Percentiles rank a stretch among this genome's conserved stretches.
These are phyloP conservation scores for Choreutis nemorana DNA, from an alignment of 2,888 invertebrate species.

Conservation along the genomic window DNA sequence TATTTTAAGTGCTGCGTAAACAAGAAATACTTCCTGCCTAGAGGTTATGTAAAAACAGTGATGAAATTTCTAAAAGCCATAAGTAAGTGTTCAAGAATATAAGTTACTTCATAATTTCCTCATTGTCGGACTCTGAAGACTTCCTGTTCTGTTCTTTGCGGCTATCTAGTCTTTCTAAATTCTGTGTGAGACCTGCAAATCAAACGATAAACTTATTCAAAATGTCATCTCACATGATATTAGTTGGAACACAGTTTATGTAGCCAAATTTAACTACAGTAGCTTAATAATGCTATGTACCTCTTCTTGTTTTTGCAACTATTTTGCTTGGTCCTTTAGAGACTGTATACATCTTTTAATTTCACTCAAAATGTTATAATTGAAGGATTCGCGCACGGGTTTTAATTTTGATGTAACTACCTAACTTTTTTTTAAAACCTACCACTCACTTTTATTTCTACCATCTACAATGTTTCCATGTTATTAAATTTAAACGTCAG, in stretches of 20 bases:
- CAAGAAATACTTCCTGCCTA: too few species aligned
- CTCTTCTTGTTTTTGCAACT: conserved; percentile 85
- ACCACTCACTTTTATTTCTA: too few species aligned
- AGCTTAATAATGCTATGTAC: conserved; percentile 45
- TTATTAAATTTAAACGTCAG: too few species aligned
- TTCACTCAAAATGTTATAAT: conserved; percentile 43
- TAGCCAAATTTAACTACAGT: conserved; percentile 6
- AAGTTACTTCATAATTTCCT: conserved; percentile 71
- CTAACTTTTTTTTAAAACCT: too few species aligned
- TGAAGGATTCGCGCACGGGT: too few species aligned
- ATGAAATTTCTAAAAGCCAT: conserved; percentile 32
- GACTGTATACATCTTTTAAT: conserved; percentile 82
- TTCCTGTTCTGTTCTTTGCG: conserved; percentile 76
- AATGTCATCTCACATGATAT: conserved; percentile 17
- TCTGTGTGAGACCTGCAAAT: conserved; percentile 77
- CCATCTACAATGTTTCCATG: too few species aligned
- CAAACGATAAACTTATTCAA: conserved; percentile 23
- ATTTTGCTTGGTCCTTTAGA: conserved; percentile 89
- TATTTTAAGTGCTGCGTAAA: background rate
- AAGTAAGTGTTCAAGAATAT: background rate
- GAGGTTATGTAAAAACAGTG: conserved; percentile 62
- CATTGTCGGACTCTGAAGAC: conserved; percentile 71
- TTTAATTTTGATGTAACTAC: too few species aligned
- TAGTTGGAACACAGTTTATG: conserved; percentile 7
- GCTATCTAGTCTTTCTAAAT: conserved; percentile 80